Conservation (phyloP, 2,888 invertebrate genomes). For the Lamellibrachia columna region DNA sequence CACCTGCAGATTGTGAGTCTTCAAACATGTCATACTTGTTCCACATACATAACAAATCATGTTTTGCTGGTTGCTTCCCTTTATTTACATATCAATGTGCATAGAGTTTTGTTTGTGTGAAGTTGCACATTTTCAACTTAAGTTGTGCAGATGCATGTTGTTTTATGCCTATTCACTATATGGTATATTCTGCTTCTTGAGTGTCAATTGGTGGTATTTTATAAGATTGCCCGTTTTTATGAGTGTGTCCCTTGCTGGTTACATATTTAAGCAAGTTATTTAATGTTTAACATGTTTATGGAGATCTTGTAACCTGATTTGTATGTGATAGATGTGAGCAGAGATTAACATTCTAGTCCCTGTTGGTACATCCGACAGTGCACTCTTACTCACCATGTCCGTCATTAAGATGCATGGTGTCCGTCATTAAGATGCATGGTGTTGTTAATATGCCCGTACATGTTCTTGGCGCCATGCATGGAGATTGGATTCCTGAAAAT, state of each 20-base stretch:
- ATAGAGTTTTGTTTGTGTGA: background rate
- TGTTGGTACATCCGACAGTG: background rate
- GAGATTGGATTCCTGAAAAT: conserved; percentile 2
- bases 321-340: background rate
- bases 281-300: background rate
- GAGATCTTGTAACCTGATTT: background rate
- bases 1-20: background rate
- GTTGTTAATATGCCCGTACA: conserved; percentile 8
- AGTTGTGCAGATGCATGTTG: background rate
- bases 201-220: background rate
- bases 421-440: background rate
- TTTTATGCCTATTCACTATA: background rate
- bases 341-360: background rate
- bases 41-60: background rate
- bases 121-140: background rate
- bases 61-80: background rate
- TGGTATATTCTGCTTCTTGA: background rate
- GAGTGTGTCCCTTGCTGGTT: background rate
- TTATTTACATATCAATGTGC: background rate
- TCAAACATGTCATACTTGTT: background rate
- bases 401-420: background rate
- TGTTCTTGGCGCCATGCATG: background rate
- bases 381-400: background rate
- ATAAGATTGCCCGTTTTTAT: background rate
- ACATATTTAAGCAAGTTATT: background rate